Percentiles rank a stretch among this genome's conserved stretches.
phyloP scores from a whole-genome alignment of 2,797 vertebrate species.

The Falco novaeseelandiae region DNA sequence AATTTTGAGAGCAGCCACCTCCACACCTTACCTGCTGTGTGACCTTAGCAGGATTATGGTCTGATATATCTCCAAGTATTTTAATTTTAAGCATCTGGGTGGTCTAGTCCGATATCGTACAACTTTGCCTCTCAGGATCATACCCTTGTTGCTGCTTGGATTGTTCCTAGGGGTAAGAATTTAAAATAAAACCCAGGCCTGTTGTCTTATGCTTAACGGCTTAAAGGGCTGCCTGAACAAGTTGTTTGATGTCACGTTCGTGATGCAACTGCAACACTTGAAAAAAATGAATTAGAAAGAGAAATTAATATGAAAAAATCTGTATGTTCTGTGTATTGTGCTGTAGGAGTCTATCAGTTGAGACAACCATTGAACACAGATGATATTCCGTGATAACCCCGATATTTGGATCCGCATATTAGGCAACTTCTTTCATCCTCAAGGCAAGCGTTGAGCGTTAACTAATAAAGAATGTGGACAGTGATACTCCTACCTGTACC shows the following conservation, averaged over 20 bases:
- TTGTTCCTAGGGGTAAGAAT: neutral
- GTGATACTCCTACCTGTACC: neutral
- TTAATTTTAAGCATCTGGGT: neutral
- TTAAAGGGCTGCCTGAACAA: neutral
- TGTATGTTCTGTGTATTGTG: neutral
- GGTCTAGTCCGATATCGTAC: neutral
- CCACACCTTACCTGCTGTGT: neutral
- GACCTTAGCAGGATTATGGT: neutral
- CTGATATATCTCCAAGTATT: neutral
- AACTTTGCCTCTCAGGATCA: neutral
- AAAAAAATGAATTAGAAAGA: neutral
- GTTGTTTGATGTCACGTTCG: neutral
- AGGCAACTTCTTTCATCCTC: neutral
- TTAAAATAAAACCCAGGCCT: neutral
- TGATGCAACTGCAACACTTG: neutral
- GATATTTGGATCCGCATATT: neutral
- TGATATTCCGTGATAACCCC: neutral
- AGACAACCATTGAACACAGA: neutral
- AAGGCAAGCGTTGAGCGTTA: neutral
- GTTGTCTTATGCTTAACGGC: neutral
- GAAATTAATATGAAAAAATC: neutral
- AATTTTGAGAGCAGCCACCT: neutral
- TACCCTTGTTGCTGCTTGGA: neutral
- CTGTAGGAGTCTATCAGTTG: neutral
- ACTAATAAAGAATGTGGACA: neutral